Evolutionary conservation across 1,140 invertebrate genomes (phyloP).

Genomic region (Brachystomella parvula): DNA sequence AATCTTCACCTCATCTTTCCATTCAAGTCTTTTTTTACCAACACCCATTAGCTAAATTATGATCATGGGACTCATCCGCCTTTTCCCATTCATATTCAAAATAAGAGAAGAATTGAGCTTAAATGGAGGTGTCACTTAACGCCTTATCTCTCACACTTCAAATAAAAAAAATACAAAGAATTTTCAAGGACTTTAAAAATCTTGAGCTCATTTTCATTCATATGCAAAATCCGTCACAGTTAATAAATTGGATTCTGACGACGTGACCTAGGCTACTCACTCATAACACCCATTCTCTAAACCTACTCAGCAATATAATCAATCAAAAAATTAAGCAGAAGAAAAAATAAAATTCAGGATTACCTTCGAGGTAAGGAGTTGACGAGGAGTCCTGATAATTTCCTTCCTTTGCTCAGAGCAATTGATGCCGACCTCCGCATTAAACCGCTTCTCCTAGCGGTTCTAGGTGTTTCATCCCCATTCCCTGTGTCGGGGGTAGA

Average conservation of each 20-base stretch:
- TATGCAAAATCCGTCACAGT: background rate
- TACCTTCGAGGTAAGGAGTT: conserved; percentile 7
- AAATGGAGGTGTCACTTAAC: background rate
- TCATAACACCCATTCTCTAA: background rate
- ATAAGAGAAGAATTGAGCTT: background rate
- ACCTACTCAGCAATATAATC: background rate
- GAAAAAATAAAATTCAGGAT: background rate
- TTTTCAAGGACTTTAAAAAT: too few relatives aligned
- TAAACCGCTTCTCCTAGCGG: background rate
- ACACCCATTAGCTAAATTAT: background rate
- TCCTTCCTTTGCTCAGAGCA: conserved; percentile 7
- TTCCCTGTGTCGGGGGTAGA: background rate
- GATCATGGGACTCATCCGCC: background rate
- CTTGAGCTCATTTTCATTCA: background rate
- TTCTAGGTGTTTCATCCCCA: background rate
- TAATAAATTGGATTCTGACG: background rate
- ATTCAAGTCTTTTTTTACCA: background rate
- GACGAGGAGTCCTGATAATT: background rate
- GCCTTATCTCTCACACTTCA: background rate
- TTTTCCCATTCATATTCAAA: background rate
- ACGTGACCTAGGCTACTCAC: background rate
- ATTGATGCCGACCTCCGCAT: conserved; percentile 11
- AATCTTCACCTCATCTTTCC: background rate
- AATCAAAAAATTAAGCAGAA: background rate
- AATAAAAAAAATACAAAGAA: background rate